These are phyloP conservation scores for Dione juno DNA, from an alignment of 2,888 invertebrate genomes.

Conservation along the genomic window DNA sequence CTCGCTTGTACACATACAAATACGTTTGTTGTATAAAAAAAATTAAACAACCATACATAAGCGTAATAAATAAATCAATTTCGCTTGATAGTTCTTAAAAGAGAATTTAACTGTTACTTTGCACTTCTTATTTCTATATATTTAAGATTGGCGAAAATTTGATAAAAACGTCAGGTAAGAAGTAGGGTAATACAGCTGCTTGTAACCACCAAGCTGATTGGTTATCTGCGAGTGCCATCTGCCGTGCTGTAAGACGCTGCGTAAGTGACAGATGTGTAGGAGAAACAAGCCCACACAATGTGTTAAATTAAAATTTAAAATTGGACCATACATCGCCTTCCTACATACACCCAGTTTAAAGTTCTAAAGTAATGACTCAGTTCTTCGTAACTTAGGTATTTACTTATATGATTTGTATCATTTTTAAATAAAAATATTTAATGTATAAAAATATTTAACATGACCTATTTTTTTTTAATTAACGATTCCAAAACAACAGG, in stretches of 20 bases:
- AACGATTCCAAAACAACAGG: too few relatives aligned
- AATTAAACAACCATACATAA: neutral
- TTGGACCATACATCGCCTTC: neutral
- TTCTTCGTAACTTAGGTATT: neutral
- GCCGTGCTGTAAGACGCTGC: conserved; percentile 25
- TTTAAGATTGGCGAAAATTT: neutral
- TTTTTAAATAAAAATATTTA: too few relatives aligned
- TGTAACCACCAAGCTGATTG: conserved; percentile 33
- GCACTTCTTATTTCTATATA: neutral
- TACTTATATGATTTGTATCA: too few relatives aligned
- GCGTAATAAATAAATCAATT: too few relatives aligned
- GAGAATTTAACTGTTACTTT: neutral
- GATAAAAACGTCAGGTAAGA: conserved; percentile 19
- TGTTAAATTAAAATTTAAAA: conserved; percentile 11
- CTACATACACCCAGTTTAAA: neutral
- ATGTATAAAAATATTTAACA: too few relatives aligned
- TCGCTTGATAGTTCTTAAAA: neutral
- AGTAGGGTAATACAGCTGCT: conserved; percentile 28
- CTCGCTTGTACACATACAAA: neutral
- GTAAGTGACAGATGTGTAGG: conserved; percentile 32
- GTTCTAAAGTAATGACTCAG: conserved; percentile 10
- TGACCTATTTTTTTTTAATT: too few relatives aligned
- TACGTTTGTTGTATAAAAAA: neutral
- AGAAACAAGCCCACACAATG: conserved; percentile 9
- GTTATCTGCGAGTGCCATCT: conserved; percentile 27